Evolutionary conservation across 30 jellyfish, hydroid and myxozoan species (phyloP).

Genomic region (Turritopsis rubra): DNA sequence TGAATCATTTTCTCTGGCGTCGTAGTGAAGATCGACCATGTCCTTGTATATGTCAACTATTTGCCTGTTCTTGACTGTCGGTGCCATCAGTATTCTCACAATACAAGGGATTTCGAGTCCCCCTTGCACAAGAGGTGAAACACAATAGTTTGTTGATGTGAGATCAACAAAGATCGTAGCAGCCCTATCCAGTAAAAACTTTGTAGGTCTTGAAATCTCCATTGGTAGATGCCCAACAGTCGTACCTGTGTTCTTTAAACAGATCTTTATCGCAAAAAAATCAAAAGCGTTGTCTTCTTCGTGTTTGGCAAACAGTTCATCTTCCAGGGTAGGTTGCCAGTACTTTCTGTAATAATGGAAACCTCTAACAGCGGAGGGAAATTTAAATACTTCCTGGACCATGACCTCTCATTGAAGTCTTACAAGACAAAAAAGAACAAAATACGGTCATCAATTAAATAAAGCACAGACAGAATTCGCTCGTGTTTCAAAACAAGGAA

Average conservation of each 20-base stretch:
- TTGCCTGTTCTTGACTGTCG: not conserved
- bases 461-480: not conserved
- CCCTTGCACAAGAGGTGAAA: constrained; percentile 8
- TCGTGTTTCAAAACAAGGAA: not conserved
- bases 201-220: constrained; percentile 24
- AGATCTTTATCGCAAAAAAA: constrained; percentile 18
- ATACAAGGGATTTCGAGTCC: constrained; percentile 13
- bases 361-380: constrained; percentile 23
- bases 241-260: not conserved
- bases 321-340: constrained; percentile 27
- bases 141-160: constrained; percentile 7
- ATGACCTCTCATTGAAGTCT: not conserved
- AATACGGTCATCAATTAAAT: not conserved
- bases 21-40: constrained; percentile 11
- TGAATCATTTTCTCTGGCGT: constrained; percentile 5
- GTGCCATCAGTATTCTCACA: constrained; percentile 13
- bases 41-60: constrained; percentile 9
- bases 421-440: not conserved
- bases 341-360: constrained; percentile 10
- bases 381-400: constrained; percentile 12
- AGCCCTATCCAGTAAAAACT: constrained; percentile 17
- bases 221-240: constrained; percentile 15
- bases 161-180: constrained; percentile 7
- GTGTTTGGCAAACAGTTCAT: constrained; percentile 19
- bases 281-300: constrained; percentile 22